Percentiles rank a stretch among this genome's conserved stretches.
phyloP scores from a whole-genome alignment of 2,797 vertebrate species.

The Antennarius maculatus region DNA sequence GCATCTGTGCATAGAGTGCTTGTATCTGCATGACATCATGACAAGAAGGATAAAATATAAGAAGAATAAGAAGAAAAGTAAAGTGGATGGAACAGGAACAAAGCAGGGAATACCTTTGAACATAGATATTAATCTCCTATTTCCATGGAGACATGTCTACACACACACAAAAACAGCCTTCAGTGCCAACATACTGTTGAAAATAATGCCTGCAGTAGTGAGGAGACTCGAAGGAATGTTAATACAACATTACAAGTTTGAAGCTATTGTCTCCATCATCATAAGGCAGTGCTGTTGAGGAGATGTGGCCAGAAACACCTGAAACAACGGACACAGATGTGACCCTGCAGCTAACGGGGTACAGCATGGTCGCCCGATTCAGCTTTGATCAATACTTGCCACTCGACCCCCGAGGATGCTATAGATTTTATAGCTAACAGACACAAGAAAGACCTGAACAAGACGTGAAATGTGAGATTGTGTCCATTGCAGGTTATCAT shows the following conservation, averaged over 20 bases:
- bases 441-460: constrained; percentile 30
- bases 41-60: constrained; percentile 25
- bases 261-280: constrained; percentile 35
- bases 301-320: neutral
- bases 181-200: constrained; percentile 20
- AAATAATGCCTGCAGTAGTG: constrained; percentile 21
- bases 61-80: constrained; percentile 16
- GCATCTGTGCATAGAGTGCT: constrained; percentile 4
- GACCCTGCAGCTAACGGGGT: constrained; percentile 55
- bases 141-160: constrained; percentile 38
- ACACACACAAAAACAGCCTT: constrained; percentile 34
- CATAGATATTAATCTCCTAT: constrained; percentile 49
- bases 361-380: constrained; percentile 31
- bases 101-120: constrained; percentile 43
- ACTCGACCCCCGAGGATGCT: constrained; percentile 23
- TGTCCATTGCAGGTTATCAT: constrained; percentile 48
- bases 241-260: constrained; percentile 23
- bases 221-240: constrained; percentile 13
- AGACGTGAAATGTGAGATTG: constrained; percentile 65
- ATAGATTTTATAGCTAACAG: constrained; percentile 21
- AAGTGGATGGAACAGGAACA: constrained; percentile 11
- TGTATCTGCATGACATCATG: constrained; percentile 35
- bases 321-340: constrained; percentile 56
- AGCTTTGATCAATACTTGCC: constrained; percentile 39
- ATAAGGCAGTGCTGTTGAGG: constrained; percentile 9